Conservation (phyloP, 2,888 invertebrate species). For the Xylota sylvarum region DNA sequence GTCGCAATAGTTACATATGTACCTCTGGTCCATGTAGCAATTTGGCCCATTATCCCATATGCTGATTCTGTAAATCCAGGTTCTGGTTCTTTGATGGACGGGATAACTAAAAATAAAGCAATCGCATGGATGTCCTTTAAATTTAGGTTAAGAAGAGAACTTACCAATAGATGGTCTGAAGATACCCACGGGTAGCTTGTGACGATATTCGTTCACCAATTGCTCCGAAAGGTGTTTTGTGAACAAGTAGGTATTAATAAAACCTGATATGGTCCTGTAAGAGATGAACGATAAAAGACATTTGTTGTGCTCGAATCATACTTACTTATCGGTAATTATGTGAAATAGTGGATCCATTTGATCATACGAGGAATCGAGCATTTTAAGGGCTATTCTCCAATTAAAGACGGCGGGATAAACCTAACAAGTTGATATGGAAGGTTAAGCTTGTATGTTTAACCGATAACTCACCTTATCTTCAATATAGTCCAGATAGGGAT, state of each 20-base stretch:
- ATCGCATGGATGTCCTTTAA: not conserved
- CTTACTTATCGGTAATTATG: slow-evolving; percentile 81
- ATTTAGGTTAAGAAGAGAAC: not conserved
- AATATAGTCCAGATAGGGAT: slow-evolving; percentile 88
- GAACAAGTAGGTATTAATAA: slow-evolving; percentile 96
- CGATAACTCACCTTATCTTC: not conserved
- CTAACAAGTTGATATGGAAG: slow-evolving; percentile 60
- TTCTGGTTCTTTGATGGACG: slow-evolving; percentile 79
- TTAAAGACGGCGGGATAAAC: slow-evolving; percentile 81
- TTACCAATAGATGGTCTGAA: slow-evolving; percentile 94
- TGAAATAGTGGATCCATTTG: slow-evolving; percentile 77
- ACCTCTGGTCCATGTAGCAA: slow-evolving; percentile 79
- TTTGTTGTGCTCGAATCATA: not conserved
- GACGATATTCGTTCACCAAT: slow-evolving; percentile 89
- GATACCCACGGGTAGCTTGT: slow-evolving; percentile 90
- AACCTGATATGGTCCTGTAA: slow-evolving; percentile 80
- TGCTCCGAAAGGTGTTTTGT: slow-evolving; percentile 95
- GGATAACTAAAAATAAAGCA: slow-evolving; percentile 47
- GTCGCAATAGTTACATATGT: not conserved
- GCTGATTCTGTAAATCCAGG: slow-evolving; percentile 80
- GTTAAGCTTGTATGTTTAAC: not conserved
- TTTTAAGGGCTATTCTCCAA: slow-evolving; percentile 80
- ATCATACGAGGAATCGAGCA: slow-evolving; percentile 78
- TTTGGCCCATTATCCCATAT: slow-evolving; percentile 81
- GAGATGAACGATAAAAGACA: not conserved